A percentile compares a stretch with the other conserved stretches of the same genome.
These are phyloP conservation scores for Forbesichthys agassizii DNA, from an alignment of 2,113 vertebrate species.

Conservation along the genomic window DNA sequence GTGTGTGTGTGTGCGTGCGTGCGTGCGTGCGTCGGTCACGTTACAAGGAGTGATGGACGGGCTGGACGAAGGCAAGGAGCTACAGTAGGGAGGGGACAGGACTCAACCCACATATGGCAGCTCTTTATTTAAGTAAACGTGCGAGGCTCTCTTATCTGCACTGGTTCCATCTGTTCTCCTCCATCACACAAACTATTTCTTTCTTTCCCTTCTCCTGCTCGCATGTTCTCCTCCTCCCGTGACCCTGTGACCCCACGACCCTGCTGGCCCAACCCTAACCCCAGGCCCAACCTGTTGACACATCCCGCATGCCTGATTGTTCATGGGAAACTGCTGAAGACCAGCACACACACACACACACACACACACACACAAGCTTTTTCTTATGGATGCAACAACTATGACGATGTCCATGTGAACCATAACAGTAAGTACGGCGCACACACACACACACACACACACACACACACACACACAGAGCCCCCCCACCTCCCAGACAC, in stretches of 20 bases:
- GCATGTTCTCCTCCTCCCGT: conserved; percentile 21
- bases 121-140: conserved; percentile 41
- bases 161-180: conserved; percentile 63
- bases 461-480: conserved; percentile 16
- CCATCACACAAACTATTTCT: conserved; percentile 54
- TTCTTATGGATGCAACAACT: background rate
- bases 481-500: conserved; percentile 16
- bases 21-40: background rate
- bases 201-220: conserved; percentile 24
- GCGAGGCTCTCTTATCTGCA: conserved; percentile 57
- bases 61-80: background rate
- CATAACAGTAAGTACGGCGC: background rate
- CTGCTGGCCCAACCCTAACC: conserved; percentile 61
- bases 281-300: conserved; percentile 60
- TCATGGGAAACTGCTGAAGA: conserved; percentile 67
- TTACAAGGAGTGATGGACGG: no score
- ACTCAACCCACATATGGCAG: conserved; percentile 36
- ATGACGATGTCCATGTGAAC: no score
- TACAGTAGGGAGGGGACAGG: background rate
- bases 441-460: background rate
- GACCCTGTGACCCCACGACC: conserved; percentile 40
- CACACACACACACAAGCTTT: conserved; percentile 23
- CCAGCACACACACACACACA: background rate
- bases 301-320: conserved; percentile 64
- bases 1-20: conserved; percentile 1